Conservation (phyloP, 2,797 vertebrate species). For the Alcedo quadribrachys region DNA sequence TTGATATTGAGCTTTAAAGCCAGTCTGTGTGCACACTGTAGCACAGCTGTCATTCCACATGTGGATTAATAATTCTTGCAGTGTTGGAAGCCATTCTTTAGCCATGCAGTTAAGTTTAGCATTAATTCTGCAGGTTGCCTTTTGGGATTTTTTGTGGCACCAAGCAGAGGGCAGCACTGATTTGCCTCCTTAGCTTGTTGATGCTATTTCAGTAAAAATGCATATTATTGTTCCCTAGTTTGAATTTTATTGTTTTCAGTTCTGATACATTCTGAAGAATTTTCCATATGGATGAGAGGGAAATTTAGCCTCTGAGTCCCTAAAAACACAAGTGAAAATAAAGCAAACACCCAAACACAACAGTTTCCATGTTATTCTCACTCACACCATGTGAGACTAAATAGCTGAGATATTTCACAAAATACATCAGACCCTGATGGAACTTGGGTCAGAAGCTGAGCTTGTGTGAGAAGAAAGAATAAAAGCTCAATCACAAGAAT, state of each 20-base stretch:
- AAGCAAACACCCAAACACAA: constrained; percentile 2
- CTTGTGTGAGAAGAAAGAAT: not conserved
- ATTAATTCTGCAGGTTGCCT: not conserved
- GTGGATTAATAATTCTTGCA: not conserved
- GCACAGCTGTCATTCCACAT: not conserved
- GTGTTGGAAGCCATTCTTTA: not conserved
- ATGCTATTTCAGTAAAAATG: not conserved
- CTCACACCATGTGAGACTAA: not conserved
- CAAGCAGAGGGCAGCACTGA: not conserved
- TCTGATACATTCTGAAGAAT: not conserved
- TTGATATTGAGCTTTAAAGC: not conserved
- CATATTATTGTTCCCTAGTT: not conserved
- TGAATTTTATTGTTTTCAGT: not conserved
- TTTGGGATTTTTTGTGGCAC: not conserved
- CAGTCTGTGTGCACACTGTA: not conserved
- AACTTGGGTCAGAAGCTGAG: constrained; percentile 35
- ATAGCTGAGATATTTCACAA: constrained; percentile 25
- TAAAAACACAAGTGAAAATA: not conserved
- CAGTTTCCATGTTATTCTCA: not conserved
- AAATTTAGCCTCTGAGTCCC: not conserved
- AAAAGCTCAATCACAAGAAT: not conserved
- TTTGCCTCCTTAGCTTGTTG: not conserved
- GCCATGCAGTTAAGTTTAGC: not conserved
- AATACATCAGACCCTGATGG: constrained; percentile 21
- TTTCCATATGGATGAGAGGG: not conserved